Base-by-base conservation (phyloP, 2,797 vertebrate genomes). In the Poeciliopsis gracilis region DNA sequence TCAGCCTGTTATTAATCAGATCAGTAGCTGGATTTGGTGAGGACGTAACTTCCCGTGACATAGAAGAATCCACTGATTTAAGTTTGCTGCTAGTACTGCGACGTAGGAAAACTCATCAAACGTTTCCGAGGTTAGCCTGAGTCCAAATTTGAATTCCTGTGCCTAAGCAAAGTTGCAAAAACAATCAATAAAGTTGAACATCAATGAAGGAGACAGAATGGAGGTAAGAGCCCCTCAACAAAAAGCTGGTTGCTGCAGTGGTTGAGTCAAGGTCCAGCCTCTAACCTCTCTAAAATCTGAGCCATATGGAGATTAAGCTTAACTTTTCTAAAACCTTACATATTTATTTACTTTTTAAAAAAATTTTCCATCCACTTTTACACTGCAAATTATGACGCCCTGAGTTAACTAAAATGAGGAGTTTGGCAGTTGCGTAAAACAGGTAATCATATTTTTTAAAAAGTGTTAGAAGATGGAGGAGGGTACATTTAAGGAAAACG, bases 381-480 rank as follows among this genome's bases (percentile, higher is more conserved):
- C 12, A 4, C 11, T 12, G 23, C 20, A 43, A n/a, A 25, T 23
- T 23, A 41, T 12, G 3, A 41, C 25, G 33, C 33, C 61, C 33
- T 10, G 63, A 72, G 25, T 23, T 45, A 72, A 78, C 0, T 38
- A 20, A 81, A 63, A 57, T 23, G 36, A 81, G 76, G 0, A 74
- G 43, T 78, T 70, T 23, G 78, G 86, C 55, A 74, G 72, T 70
- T 15, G 70, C 28, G 49, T 10, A 80, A 76, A 84, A 80, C 72
- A 84, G 33, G 85, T 53, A 69, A 74, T 69, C 59, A 33, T 11
- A 30, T 43, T 25, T 13, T 69, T 2, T 3, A 2, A 36, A 72
- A 51, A 63, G 41, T 12, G 63, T 28, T 75, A n/a, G 82, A 88
- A 79, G 83, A 88, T 86, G 82, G 79, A 85, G 83, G 85, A 75